Conservation (phyloP, 2,113 vertebrate genomes). For the Campylorhamphus procurvoides region DNA sequence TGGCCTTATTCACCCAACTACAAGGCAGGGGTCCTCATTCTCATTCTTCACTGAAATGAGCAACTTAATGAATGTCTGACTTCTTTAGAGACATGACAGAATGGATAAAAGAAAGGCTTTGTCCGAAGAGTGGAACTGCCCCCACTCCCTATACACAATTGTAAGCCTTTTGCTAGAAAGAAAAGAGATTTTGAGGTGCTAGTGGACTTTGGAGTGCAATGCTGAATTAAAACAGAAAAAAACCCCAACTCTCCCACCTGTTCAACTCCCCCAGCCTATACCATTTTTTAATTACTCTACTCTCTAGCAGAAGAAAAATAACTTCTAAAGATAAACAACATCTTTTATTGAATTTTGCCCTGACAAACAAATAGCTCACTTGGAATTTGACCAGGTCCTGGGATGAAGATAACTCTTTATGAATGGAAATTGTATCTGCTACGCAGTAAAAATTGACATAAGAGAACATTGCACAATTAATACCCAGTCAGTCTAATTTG, state of each 20-base stretch:
- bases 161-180: not conserved
- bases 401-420: not conserved
- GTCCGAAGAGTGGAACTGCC: not conserved
- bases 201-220: not conserved
- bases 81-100: not conserved
- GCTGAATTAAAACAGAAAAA: not conserved
- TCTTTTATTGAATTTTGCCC: not conserved
- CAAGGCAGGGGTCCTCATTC: not conserved
- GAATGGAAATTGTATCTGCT: not conserved
- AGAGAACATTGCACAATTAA: not conserved
- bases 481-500: not conserved
- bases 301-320: not conserved
- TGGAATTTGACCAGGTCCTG: not conserved
- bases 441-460: not conserved
- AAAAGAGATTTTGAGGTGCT: not conserved
- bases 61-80: not conserved
- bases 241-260: not conserved
- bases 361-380: not conserved
- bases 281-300: not conserved
- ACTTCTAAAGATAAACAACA: not conserved
- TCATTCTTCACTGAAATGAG: not conserved
- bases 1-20: not conserved
- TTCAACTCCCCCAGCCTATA: not conserved
- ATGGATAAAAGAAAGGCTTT: not conserved
- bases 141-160: not conserved